Evolutionary conservation across 2,888 invertebrate species (phyloP), one percentile per base, ranked within the genome.

Genomic region (Microctonus brassicae): DNA sequence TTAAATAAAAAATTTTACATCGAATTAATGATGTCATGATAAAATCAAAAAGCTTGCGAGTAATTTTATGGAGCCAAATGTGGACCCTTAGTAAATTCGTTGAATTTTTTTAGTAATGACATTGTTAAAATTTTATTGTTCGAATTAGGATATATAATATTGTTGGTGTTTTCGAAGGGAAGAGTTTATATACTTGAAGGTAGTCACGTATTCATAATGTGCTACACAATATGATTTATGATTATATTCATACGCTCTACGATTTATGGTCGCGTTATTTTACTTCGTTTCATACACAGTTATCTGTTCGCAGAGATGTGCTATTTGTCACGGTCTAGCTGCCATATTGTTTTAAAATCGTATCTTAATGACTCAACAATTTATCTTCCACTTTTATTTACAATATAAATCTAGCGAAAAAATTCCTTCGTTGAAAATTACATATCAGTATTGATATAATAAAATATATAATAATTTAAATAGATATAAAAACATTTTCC

Each of bases 211-310:
- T 33, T n/a, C 17, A 2, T 33, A 36, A 66, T 36, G 66, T 57
- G 57, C 39, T 66, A 57, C 29, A 26, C 66, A 26, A 73, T 73
- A 75, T 79, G 79, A 80, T 80, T 80, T 80, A 80, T 78, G 72
- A 58, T 42, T 73, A 52, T 70, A 72, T 69, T 76, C 73, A 69
- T 77, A 29, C 29, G 60, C 71, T 68, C 69, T 63, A 33, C 72
- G 77, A 80, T 79, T 79, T 79, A 80, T 79, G 76, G 72, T 52
- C 26, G 29, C 52, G 62, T 73, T 63, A 61, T 74, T 74, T 69
- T 72, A 73, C 72, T 69, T 70, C 61, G 71, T 72, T 76, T 70
- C 64, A 47, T 73, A 68, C 72, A 57, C 64, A 17, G 60, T 57
- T 29, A 36, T 53, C 11, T 47, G 20, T 67, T 52, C 68, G 11